Evolutionary conservation across 1,140 invertebrate species (phyloP).

Genomic region (Whitmania pigra): DNA sequence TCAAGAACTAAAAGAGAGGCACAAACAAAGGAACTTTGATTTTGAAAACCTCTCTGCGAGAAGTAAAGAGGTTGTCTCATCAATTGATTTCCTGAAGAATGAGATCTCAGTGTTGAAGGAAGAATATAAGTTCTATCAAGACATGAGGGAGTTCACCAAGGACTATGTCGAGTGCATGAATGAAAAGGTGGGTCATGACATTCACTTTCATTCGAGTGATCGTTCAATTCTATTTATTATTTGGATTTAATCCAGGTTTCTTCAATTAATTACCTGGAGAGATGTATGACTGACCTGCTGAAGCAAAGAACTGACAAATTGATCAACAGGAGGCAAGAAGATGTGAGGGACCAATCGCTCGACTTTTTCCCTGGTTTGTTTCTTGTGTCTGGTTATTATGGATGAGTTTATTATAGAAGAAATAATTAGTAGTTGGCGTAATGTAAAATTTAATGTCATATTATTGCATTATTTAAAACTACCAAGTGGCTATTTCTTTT

Average conservation of each 20-base stretch:
- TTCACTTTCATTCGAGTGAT: not conserved
- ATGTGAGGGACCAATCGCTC: conserved; percentile 81
- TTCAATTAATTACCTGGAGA: conserved; percentile 61
- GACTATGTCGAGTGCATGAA: conserved; percentile 92
- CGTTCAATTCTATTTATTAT: not conserved
- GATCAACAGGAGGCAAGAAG: conserved; percentile 66
- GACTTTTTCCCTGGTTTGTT: conserved; percentile 55
- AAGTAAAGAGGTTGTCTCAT: too few species aligned
- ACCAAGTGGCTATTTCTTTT: too few species aligned
- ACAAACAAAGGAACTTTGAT: too few species aligned
- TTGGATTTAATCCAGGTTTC: conserved; percentile 51
- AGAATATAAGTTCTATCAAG: conserved; percentile 82
- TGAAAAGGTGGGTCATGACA: conserved; percentile 42
- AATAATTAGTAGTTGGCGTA: not conserved
- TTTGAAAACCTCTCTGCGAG: too few species aligned
- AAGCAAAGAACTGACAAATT: conserved; percentile 59
- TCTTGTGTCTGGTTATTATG: conserved; percentile 14
- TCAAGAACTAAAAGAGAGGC: too few species aligned
- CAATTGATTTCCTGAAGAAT: not conserved
- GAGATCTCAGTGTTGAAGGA: conserved; percentile 55
- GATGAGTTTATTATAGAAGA: not conserved
- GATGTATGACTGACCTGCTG: conserved; percentile 58
- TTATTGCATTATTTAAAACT: not conserved
- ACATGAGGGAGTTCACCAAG: conserved; percentile 83
- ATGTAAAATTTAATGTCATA: not conserved